Evolutionary conservation across 2,888 invertebrate genomes (phyloP).

Genomic region (Campaea margaritaria): DNA sequence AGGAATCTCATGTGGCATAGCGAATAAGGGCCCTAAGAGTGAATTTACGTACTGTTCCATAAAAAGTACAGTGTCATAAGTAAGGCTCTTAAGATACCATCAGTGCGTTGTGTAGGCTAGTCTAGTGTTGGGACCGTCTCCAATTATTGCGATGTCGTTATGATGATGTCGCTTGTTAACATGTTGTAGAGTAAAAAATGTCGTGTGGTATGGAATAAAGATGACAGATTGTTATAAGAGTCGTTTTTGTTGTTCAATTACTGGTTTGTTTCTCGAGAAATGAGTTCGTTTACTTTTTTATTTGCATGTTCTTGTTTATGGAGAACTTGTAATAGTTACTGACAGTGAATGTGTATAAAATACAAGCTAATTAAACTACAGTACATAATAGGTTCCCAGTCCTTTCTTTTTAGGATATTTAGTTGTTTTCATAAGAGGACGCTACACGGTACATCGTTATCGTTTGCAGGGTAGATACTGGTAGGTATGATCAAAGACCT

Average conservation of each 20-base stretch:
- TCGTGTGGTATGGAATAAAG: slow-evolving; percentile 24
- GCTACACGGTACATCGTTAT: background rate
- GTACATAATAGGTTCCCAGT: no score
- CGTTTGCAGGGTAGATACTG: background rate
- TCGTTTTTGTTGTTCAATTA: slow-evolving; percentile 26
- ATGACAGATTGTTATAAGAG: slow-evolving; percentile 29
- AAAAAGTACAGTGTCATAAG: background rate
- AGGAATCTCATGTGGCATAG: no score
- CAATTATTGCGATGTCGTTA: slow-evolving; percentile 64
- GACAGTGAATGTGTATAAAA: no score
- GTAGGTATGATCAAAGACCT: background rate
- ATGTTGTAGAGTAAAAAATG: slow-evolving; percentile 11
- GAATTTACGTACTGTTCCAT: slow-evolving; percentile 16
- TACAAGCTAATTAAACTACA: no score
- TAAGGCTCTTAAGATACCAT: slow-evolving; percentile 22
- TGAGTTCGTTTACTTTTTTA: slow-evolving; percentile 10
- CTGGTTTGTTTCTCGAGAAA: slow-evolving; percentile 20
- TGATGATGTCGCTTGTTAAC: slow-evolving; percentile 32
- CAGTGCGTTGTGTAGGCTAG: slow-evolving; percentile 12
- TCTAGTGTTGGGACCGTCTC: slow-evolving; percentile 65
- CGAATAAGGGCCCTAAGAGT: background rate
- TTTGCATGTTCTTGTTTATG: slow-evolving; percentile 5
- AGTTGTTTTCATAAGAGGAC: no score
- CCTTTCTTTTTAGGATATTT: no score
- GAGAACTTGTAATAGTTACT: background rate